Conservation (phyloP, 1,140 invertebrate species). For the Notospermus geniculatus region DNA sequence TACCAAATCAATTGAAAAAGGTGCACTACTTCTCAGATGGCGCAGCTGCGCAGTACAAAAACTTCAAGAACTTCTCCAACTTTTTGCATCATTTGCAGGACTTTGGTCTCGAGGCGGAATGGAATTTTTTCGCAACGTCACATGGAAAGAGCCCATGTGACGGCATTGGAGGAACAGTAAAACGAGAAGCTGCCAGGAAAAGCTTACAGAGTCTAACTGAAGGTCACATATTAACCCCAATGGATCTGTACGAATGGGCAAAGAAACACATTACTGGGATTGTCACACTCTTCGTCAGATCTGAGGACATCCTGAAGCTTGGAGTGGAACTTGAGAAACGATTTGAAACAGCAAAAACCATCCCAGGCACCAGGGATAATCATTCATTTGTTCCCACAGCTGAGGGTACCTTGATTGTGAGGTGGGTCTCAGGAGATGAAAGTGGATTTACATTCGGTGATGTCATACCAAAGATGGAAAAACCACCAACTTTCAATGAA, state of each 20-base stretch:
- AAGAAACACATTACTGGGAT: neutral
- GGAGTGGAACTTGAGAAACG: neutral
- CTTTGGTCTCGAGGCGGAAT: neutral
- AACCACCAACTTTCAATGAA: neutral
- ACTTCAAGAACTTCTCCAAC: too few species aligned
- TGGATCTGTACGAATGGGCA: neutral
- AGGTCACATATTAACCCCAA: neutral
- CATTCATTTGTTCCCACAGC: neutral
- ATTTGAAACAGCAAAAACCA: neutral
- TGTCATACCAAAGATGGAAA: neutral
- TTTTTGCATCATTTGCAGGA: too few species aligned
- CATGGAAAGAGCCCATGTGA: neutral
- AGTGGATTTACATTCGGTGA: neutral
- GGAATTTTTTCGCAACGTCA: neutral
- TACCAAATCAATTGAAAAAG: too few species aligned
- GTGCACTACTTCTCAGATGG: too few species aligned
- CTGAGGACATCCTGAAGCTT: neutral
- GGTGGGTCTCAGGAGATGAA: neutral
- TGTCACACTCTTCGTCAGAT: neutral
- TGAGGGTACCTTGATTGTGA: neutral
- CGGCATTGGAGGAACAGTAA: neutral
- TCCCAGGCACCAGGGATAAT: neutral
- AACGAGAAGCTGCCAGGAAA: neutral
- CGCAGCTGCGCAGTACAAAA: too few species aligned
- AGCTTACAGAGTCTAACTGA: neutral